phyloP scores from a whole-genome alignment of 2,888 invertebrate species.

The Furcula furcula region DNA sequence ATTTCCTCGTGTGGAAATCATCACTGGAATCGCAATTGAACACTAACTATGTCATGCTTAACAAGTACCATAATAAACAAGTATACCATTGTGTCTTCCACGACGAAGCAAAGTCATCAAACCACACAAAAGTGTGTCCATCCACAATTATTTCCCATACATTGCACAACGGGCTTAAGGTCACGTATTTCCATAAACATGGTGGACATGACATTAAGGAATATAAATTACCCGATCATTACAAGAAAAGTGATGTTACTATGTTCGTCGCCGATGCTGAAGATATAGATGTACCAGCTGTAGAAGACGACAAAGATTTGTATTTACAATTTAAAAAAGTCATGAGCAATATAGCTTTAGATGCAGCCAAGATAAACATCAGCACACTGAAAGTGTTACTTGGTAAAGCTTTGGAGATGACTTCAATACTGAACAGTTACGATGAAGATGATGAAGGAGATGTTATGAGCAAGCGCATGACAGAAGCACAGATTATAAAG shows the following conservation, averaged over 20 bases:
- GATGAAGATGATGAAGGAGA: conserved; percentile 23
- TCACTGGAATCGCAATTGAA: conserved; percentile 39
- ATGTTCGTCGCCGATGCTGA: conserved; percentile 28
- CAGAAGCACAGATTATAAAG: conserved; percentile 38
- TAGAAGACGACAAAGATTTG: conserved; percentile 28
- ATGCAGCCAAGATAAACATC: conserved; percentile 41
- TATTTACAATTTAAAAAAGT: conserved; percentile 49
- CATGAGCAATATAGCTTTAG: conserved; percentile 38
- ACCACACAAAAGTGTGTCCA: conserved; percentile 42
- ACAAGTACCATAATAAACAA: conserved; percentile 32
- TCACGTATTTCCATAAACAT: conserved; percentile 50
- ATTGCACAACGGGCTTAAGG: conserved; percentile 47
- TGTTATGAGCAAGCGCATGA: conserved; percentile 17
- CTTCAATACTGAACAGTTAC: conserved; percentile 36
- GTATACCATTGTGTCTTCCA: conserved; percentile 45
- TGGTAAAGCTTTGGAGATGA: conserved; percentile 53
- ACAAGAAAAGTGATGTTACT: conserved; percentile 39
- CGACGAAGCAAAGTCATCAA: neutral
- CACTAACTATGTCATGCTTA: conserved; percentile 33
- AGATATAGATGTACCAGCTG: conserved; percentile 12
- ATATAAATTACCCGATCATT: conserved; percentile 32
- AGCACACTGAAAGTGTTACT: conserved; percentile 38
- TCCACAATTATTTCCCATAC: conserved; percentile 42
- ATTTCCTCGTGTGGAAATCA: conserved; percentile 50
- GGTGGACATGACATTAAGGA: conserved; percentile 32